These are phyloP conservation scores for Stichopus horrens DNA, from an alignment of 53 echinoderm and acorn worm species.

Conservation along the genomic window DNA sequence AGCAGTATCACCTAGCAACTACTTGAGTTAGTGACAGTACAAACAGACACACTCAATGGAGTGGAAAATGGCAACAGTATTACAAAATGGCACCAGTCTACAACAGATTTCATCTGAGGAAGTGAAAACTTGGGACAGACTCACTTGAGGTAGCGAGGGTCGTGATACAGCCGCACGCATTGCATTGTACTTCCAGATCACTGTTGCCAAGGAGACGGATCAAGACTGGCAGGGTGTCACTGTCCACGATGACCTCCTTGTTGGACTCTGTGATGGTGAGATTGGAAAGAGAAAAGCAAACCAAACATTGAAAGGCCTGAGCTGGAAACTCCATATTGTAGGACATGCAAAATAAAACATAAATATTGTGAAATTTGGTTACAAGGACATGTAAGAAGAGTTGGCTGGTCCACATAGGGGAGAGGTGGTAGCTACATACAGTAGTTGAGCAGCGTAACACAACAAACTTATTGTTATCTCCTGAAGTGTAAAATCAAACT, in stretches of 20 bases:
- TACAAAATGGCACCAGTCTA: no score
- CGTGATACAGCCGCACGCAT: slow-evolving; percentile 88
- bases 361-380: not conserved
- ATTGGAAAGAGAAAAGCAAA: not conserved
- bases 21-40: no score
- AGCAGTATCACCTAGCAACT: no score
- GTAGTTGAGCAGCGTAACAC: no score
- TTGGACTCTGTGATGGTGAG: slow-evolving; percentile 63
- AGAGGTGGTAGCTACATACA: not conserved
- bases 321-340: not conserved
- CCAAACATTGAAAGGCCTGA: not conserved
- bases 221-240: slow-evolving; percentile 64
- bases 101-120: no score
- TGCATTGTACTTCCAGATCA: slow-evolving; percentile 82
- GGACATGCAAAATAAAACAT: not conserved
- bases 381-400: not conserved
- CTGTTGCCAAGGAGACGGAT: slow-evolving; percentile 52
- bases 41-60: no score
- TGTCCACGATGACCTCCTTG: slow-evolving; percentile 77
- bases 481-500: no score
- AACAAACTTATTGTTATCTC: no score
- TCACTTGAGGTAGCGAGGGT: slow-evolving; percentile 88
- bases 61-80: no score
- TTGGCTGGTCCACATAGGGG: not conserved
- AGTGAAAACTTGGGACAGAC: not conserved